Evolutionary conservation across 2,113 vertebrate species (phyloP).

Genomic region (Morone saxatilis): DNA sequence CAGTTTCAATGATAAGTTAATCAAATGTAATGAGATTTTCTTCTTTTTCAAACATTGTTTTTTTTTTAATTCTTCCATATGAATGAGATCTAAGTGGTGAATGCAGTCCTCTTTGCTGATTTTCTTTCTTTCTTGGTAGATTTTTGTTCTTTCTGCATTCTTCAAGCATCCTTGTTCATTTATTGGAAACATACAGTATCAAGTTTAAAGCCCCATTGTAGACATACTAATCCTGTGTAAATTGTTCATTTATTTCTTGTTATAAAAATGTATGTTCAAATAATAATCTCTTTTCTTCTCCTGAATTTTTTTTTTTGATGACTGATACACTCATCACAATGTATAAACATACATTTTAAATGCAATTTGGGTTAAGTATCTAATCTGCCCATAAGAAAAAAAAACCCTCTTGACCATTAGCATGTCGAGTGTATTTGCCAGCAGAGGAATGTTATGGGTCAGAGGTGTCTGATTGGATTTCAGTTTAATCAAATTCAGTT

Average conservation of each 20-base stretch:
- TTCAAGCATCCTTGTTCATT: neutral
- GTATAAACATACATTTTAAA: neutral
- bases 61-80: neutral
- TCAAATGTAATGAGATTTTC: conserved; percentile 21
- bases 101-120: neutral
- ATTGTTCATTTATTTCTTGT: neutral
- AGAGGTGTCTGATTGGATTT: neutral
- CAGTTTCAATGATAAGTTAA: conserved; percentile 46
- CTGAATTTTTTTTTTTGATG: neutral
- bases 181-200: neutral
- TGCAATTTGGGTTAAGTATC: neutral
- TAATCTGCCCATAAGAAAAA: neutral
- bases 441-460: neutral
- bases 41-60: neutral
- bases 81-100: neutral
- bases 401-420: neutral
- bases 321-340: neutral
- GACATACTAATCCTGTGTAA: neutral
- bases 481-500: neutral
- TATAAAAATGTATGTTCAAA: neutral
- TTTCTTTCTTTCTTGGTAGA: neutral
- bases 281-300: neutral
- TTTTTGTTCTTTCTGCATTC: neutral
- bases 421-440: neutral
- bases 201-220: neutral